These are phyloP conservation scores for Stegodyphus dumicola DNA, from an alignment of 1,140 invertebrate genomes.

Conservation along the genomic window DNA sequence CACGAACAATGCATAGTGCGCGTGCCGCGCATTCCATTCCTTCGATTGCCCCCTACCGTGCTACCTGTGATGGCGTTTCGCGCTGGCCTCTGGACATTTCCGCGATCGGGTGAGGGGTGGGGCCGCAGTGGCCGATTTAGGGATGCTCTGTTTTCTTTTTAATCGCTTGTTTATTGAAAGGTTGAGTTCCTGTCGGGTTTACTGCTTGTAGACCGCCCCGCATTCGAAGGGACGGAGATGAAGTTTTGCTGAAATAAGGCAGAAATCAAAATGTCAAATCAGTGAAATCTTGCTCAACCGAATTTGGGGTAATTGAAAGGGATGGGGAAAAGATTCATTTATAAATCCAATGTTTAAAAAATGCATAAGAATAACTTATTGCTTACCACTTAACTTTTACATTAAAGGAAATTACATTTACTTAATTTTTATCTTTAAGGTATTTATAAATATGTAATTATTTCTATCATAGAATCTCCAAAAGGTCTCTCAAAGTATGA, in stretches of 20 bases:
- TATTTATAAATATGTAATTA: no score
- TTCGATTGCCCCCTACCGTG: not conserved
- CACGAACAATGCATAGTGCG: slow-evolving; percentile 36
- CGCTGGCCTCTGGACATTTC: slow-evolving; percentile 2
- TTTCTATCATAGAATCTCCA: no score
- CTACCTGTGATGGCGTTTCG: slow-evolving; percentile 1
- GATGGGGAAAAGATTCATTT: not conserved
- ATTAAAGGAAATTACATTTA: no score
- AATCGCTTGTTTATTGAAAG: not conserved
- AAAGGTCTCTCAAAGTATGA: no score
- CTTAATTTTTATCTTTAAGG: no score
- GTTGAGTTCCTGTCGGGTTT: not conserved
- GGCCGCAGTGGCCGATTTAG: not conserved
- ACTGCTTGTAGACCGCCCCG: no score
- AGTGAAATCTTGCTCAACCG: not conserved
- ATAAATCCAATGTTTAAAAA: not conserved
- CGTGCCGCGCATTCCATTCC: slow-evolving; percentile 27
- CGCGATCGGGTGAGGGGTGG: not conserved
- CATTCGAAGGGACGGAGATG: not conserved
- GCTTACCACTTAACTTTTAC: no score
- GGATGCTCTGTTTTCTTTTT: not conserved
- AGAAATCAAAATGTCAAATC: not conserved
- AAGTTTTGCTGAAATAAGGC: not conserved
- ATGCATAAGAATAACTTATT: not conserved
- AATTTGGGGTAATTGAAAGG: not conserved